These are phyloP conservation scores for Zhengitettix transpicula DNA, from an alignment of 2,888 invertebrate species.

Conservation along the genomic window DNA sequence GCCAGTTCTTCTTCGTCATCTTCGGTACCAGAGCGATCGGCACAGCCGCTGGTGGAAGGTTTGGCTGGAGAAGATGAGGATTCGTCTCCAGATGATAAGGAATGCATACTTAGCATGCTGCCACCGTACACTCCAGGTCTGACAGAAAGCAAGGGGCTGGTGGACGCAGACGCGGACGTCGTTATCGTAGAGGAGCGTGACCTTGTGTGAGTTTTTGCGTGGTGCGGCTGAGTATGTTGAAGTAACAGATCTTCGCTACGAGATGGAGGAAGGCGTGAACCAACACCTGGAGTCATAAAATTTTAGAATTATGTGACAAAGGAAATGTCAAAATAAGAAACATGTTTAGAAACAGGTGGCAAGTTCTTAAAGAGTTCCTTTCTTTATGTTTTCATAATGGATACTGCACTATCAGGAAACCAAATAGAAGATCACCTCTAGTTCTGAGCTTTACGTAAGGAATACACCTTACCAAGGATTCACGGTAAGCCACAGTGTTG, in stretches of 20 bases:
- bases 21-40: constrained; percentile 3
- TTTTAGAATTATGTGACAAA: too few relatives aligned
- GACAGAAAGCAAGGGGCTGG: constrained; percentile 36
- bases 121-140: constrained; percentile 34
- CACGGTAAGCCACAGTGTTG: too few relatives aligned
- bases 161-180: constrained; percentile 45
- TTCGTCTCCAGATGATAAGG: constrained; percentile 9
- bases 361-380: too few relatives aligned
- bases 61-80: constrained; percentile 32
- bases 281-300: not conserved
- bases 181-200: constrained; percentile 10
- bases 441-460: too few relatives aligned
- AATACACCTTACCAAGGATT: too few relatives aligned
- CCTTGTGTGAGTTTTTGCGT: constrained; percentile 4
- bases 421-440: too few relatives aligned
- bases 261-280: constrained; percentile 48
- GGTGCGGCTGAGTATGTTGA: constrained; percentile 22
- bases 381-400: too few relatives aligned
- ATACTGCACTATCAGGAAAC: too few relatives aligned
- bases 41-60: constrained; percentile 21
- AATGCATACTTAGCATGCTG: constrained; percentile 31
- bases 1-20: constrained; percentile 17
- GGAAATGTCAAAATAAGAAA: too few relatives aligned
- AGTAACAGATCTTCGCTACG: constrained; percentile 62
- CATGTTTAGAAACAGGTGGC: too few relatives aligned